Conservation (phyloP, 2,888 invertebrate genomes). For the Pterobdella sp. region DNA sequence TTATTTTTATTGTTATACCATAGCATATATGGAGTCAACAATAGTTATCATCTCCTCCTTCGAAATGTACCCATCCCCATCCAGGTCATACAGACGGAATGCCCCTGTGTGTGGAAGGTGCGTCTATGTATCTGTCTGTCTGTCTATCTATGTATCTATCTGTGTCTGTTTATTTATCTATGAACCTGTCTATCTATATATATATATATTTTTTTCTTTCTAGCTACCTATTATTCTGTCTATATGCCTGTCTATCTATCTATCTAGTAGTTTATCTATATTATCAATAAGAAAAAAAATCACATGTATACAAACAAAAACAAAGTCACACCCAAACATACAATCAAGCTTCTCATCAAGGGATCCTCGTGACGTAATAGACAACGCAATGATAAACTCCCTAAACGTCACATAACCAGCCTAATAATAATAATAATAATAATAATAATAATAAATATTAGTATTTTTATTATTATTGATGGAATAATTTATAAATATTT, state of each 20-base stretch:
- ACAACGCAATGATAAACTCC: slow-evolving; percentile 94
- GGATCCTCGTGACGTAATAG: slow-evolving; percentile 95
- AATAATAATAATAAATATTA: background rate
- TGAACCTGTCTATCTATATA: too few relatives aligned
- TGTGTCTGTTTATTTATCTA: too few relatives aligned
- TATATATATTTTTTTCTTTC: too few relatives aligned
- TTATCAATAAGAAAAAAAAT: too few relatives aligned
- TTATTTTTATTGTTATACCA: too few relatives aligned
- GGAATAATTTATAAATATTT: background rate
- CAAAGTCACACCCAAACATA: too few relatives aligned
- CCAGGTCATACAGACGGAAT: slow-evolving; percentile 53
- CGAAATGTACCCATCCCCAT: slow-evolving; percentile 54
- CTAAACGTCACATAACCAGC: slow-evolving; percentile 98
- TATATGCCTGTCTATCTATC: too few relatives aligned
- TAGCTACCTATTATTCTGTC: too few relatives aligned
- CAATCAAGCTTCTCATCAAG: slow-evolving; percentile 96
- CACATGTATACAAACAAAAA: too few relatives aligned
- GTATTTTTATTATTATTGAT: background rate
- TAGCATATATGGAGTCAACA: slow-evolving; percentile 53
- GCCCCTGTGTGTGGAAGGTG: slow-evolving; percentile 54
- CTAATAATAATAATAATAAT: slow-evolving; percentile 55
- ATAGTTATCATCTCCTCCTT: slow-evolving; percentile 52
- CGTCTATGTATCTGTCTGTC: too few relatives aligned
- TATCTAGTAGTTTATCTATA: too few relatives aligned
- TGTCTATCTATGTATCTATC: too few relatives aligned